These are phyloP conservation scores for Phyllostomus hastatus DNA, from an alignment of 2,113 vertebrate genomes.

Conservation along the genomic window DNA sequence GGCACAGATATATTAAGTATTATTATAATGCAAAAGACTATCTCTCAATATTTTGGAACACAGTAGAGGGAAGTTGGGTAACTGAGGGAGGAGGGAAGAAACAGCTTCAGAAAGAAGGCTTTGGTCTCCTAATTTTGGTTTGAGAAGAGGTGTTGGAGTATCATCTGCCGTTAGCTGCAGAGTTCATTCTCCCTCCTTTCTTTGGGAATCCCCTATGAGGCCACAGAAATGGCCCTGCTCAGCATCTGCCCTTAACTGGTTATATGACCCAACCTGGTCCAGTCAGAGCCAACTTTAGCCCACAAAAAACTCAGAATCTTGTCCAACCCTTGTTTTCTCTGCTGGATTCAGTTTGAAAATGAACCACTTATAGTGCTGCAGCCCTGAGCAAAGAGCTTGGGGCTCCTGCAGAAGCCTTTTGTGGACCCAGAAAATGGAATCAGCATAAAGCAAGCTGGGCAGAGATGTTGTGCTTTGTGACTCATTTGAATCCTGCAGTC, in stretches of 20 bases:
- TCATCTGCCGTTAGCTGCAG: background rate
- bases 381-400: background rate
- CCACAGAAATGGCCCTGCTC: background rate
- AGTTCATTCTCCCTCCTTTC: background rate
- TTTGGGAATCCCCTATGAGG: background rate
- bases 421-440: background rate
- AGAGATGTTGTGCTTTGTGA: background rate
- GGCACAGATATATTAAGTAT: background rate
- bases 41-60: background rate
- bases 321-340: background rate
- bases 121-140: background rate
- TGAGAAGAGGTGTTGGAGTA: background rate
- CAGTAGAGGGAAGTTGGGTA: background rate
- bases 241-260: background rate
- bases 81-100: background rate
- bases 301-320: background rate
- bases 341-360: background rate
- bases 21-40: background rate
- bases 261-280: background rate
- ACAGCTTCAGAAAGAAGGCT: background rate
- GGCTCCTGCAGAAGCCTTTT: background rate
- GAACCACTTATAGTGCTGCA: background rate
- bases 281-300: background rate
- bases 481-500: background rate
- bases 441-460: background rate